Percentiles rank a stretch among this genome's conserved stretches.
Conservation (phyloP, 2,797 vertebrate genomes). For the Vultur gryphus region DNA sequence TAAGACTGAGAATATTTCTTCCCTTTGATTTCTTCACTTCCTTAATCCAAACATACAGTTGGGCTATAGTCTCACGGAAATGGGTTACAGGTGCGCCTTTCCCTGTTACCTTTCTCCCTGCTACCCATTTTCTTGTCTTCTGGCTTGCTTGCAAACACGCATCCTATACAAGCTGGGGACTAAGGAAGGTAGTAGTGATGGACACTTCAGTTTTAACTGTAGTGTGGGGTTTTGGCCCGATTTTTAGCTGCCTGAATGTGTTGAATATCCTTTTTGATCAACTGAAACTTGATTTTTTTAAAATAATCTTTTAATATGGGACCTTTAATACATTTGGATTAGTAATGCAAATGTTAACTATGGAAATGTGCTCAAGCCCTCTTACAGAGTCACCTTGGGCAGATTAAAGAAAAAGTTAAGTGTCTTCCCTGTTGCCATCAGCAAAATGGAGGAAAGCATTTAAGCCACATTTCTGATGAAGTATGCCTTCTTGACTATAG, state of each 20-base stretch:
- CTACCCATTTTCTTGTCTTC: background rate
- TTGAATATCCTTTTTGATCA: background rate
- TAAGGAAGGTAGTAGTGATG: background rate
- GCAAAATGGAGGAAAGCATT: background rate
- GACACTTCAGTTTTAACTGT: background rate
- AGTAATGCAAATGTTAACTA: background rate
- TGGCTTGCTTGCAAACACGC: background rate
- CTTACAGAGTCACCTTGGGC: background rate
- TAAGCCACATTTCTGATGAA: background rate
- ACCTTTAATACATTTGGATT: background rate
- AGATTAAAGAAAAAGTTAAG: background rate
- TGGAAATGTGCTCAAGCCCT: background rate
- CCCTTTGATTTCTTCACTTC: background rate
- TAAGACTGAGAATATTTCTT: background rate
- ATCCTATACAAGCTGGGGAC: background rate
- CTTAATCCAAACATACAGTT: background rate
- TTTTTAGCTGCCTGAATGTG: background rate
- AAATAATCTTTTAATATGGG: background rate
- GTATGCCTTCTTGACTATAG: background rate
- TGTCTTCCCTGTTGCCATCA: background rate
- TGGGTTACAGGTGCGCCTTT: background rate
- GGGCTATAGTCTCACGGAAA: background rate
- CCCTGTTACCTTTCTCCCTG: background rate
- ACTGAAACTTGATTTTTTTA: background rate
- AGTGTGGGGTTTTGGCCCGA: background rate